Base-by-base conservation (phyloP, 1,140 invertebrate genomes). In the Druon quercuslanigerum region DNA sequence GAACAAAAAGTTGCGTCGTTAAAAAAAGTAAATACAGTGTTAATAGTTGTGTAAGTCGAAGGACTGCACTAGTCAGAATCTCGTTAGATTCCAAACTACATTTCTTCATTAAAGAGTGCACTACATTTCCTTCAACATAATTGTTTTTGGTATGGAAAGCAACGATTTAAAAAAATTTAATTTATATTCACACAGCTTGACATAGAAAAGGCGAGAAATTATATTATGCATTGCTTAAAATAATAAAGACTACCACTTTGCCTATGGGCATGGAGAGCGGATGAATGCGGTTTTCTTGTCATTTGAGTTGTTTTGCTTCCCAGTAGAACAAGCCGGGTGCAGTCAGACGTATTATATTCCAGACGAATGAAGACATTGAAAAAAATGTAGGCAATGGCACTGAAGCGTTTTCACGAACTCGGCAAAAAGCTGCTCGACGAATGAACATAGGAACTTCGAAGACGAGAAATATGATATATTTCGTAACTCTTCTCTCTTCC, bases 251-350 rank as follows among this genome's bases (percentile, higher is more conserved):
- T 66, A 46, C 40, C 25, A 66, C 60, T 33, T 40, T 46, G 4
- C 0, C 19, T 40, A n/a, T 16, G 33, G 25, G 20, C 46, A 66
- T 66, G 20, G n/a, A 3, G 6, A 66, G 16, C 14, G 46, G 33
- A 25, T 66, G 60, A 66, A 46, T 11, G 60, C 20, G 57, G 57
- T 3, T 60, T 17, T 40, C 25, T 46, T 25, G 60, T 66, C 25
- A 7, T 12, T 66, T 40, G 0, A n/a, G 14, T 66, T 66, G 60
- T 66, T 66, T 40, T 46, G 25, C 33, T 66, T 16, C 16, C 60
- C 9, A 66, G 60, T 66, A 66, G 60, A 66, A 66, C 60, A 66
- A 66, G 60, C 46, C 60, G 20, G 60, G 40, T 66, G 60, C 60
- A 66, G 25, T 66, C 33, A 66, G 60, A 66, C 60, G 60, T 33